phyloP scores from a whole-genome alignment of 1,140 invertebrate genomes.

The Cyclina sinensis region DNA sequence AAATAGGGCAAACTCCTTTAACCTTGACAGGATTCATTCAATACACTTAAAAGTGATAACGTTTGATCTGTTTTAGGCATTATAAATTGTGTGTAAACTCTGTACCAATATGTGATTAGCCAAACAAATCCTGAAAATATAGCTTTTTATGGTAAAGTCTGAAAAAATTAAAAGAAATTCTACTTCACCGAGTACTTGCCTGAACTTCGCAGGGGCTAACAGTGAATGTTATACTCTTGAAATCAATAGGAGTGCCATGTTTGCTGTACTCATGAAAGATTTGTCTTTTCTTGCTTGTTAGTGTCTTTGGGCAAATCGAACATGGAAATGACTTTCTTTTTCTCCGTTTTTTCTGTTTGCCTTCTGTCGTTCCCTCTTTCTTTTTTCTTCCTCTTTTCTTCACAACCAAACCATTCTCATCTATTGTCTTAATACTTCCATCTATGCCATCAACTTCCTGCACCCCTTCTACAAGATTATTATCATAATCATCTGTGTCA shows the following conservation, averaged over 20 bases:
- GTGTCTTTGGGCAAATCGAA: slow-evolving; percentile 31
- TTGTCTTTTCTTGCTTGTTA: slow-evolving; percentile 51
- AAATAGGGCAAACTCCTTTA: too few species aligned
- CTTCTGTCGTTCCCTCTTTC: background rate
- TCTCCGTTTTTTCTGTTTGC: background rate
- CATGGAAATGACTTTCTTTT: slow-evolving; percentile 54
- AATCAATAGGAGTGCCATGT: slow-evolving; percentile 62
- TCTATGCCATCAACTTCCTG: background rate
- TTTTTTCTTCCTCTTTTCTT: slow-evolving; percentile 17
- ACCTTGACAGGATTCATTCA: too few species aligned
- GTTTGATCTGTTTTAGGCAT: too few species aligned
- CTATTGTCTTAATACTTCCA: slow-evolving; percentile 8
- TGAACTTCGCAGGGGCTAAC: slow-evolving; percentile 37
- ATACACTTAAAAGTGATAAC: too few species aligned
- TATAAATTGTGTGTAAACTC: too few species aligned
- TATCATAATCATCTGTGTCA: slow-evolving; percentile 40
- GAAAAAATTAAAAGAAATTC: too few species aligned
- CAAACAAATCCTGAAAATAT: too few species aligned
- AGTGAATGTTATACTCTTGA: slow-evolving; percentile 32
- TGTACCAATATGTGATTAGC: too few species aligned
- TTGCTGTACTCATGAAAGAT: slow-evolving; percentile 66
- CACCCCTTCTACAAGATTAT: slow-evolving; percentile 22
- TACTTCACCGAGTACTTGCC: slow-evolving; percentile 28
- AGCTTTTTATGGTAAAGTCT: too few species aligned
- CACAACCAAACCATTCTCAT: background rate